These are phyloP conservation scores for Chaetodon trifascialis DNA, from an alignment of 2,113 vertebrate genomes.

Conservation along the genomic window DNA sequence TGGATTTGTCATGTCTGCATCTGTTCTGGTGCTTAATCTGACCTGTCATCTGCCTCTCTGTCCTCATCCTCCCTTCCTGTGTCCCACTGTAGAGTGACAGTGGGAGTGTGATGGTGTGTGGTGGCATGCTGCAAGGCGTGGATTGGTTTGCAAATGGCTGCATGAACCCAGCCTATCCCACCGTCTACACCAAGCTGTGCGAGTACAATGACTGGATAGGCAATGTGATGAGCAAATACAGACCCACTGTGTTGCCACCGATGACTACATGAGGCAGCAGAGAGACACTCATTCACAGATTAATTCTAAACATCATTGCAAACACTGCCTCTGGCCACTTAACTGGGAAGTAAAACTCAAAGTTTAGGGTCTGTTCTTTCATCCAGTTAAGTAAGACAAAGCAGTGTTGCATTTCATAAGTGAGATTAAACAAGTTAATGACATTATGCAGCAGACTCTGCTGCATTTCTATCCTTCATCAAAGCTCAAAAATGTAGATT, in stretches of 20 bases:
- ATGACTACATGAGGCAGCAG: background rate
- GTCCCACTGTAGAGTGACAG: constrained; percentile 32
- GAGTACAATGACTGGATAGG: constrained; percentile 65
- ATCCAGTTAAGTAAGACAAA: background rate
- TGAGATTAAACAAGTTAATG: background rate
- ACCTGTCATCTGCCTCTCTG: background rate
- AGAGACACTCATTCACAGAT: background rate
- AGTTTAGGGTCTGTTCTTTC: background rate
- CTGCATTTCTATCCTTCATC: background rate
- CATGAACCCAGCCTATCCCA: constrained; percentile 31
- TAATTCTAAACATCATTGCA: background rate
- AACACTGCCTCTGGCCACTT: background rate
- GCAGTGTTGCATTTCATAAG: background rate
- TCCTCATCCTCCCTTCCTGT: background rate
- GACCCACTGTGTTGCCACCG: background rate
- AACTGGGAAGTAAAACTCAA: no score
- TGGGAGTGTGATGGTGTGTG: constrained; percentile 70
- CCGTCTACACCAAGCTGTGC: constrained; percentile 69
- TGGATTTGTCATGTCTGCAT: background rate
- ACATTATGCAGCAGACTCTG: background rate
- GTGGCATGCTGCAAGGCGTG: constrained; percentile 72
- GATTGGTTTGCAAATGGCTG: constrained; percentile 62
- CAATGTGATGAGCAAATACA: constrained; percentile 19
- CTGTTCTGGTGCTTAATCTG: background rate
- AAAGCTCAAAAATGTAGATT: background rate